Base-by-base conservation (phyloP, 1,140 invertebrate genomes). In the Rhopalosiphum padi region DNA sequence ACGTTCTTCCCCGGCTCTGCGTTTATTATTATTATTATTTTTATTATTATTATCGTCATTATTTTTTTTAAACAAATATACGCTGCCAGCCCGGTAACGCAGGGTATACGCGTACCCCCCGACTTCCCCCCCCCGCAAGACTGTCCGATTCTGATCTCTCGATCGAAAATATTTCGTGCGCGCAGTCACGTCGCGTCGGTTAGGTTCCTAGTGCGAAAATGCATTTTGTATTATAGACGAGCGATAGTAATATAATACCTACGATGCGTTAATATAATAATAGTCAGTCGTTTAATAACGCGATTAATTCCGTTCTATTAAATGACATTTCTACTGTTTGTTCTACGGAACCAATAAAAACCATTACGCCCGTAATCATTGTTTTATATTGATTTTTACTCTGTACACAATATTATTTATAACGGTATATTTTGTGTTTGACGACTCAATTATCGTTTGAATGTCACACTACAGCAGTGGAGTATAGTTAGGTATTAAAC, bases 11-110 rank as follows among this genome's bases (percentile, higher is more conserved):
- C 43, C 89, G 55, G 5, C 55, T 48, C 9, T 30, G 15, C 37
- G 30, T 18, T 43, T 91, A 21, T 48, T 83, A 15, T 91, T 91
- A 25, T 90, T 68, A 68, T 90, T 91, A 22, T 68, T 6, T 3
- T 7, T 0, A 41, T 41, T 48, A n/a, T 89, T 51, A 88, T 88
- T 21, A 18, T 88, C 46, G 51, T 77, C 46, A 91, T 68, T n/a
- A n/a, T n/a, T n/a, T 90, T 68, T 87, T 90, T 60, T 91, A 91
- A 91, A 91, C 90, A 91, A 91, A 91, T 77, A 91, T n/a, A 22
- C 90, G 6, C 30, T 30, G 6, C 30, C 21, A n/a, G 37, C 22
- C 77, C 6, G 77, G 35, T 37, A 21, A 83, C 77, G 77, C 22
- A 3, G n/a, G 35, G 77, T 82, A 22, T 23, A 41, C 37, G 37